These are phyloP conservation scores for Stegastes partitus DNA, from an alignment of 2,113 vertebrate species.

Conservation along the genomic window DNA sequence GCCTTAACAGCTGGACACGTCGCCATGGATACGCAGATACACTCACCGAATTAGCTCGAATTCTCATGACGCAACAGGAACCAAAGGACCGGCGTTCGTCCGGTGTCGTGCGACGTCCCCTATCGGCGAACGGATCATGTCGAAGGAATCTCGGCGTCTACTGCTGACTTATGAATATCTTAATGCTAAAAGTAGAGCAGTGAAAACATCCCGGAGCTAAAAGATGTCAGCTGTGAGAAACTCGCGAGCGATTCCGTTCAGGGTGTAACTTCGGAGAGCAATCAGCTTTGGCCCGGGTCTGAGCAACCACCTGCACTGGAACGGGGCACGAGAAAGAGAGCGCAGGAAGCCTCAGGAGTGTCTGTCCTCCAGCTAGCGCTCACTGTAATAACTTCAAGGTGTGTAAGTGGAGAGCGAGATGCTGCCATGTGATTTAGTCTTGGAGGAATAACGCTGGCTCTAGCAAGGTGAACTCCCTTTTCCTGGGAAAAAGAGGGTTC, in stretches of 20 bases:
- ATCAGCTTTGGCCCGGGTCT: slow-evolving; percentile 41
- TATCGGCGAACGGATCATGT: not conserved
- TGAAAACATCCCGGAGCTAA: not conserved
- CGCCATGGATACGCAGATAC: slow-evolving; percentile 23
- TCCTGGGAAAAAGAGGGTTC: slow-evolving; percentile 1
- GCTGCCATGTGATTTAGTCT: slow-evolving; percentile 9
- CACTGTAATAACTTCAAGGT: slow-evolving; percentile 50
- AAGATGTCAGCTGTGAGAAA: slow-evolving; percentile 24
- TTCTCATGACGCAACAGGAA: slow-evolving; percentile 50
- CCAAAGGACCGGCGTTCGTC: slow-evolving; percentile 2
- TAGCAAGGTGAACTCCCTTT: slow-evolving; percentile 40
- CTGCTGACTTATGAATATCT: not conserved
- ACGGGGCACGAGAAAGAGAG: not conserved
- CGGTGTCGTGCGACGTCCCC: not conserved
- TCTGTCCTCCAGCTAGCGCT: slow-evolving; percentile 1
- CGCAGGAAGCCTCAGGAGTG: not conserved
- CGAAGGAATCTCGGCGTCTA: not conserved
- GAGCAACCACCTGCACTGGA: slow-evolving; percentile 61
- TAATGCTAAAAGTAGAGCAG: not conserved
- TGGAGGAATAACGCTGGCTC: not conserved
- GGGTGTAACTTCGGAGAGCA: slow-evolving; percentile 46
- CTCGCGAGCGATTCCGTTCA: slow-evolving; percentile 38
- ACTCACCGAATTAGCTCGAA: not conserved
- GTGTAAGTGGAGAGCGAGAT: not conserved
- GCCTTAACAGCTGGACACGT: slow-evolving; percentile 54